Conservation (phyloP, 2,113 vertebrate species). For the Pelusios castaneus region DNA sequence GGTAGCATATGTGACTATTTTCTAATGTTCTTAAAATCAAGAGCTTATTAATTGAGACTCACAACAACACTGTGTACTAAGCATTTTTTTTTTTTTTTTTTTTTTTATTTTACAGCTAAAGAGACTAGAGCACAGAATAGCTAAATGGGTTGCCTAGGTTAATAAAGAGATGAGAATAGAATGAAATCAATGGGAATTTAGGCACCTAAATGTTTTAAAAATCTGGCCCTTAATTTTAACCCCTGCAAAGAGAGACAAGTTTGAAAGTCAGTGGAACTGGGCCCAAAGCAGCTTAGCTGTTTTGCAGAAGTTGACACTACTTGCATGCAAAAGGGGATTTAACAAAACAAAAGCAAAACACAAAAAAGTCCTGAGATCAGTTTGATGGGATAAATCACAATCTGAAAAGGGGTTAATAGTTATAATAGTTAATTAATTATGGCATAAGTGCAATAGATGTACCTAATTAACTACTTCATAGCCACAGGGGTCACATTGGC, state of each 20-base stretch:
- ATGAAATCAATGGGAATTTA: background rate
- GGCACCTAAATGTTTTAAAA: background rate
- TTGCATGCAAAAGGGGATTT: background rate
- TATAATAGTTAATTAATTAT: background rate
- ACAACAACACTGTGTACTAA: background rate
- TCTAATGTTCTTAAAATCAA: background rate
- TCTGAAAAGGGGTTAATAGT: background rate
- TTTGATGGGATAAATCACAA: background rate
- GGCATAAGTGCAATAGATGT: background rate
- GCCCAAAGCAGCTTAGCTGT: background rate
- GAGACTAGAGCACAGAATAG: background rate
- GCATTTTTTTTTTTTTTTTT: too few relatives aligned
- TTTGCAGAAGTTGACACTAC: background rate
- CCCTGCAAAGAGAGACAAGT: background rate
- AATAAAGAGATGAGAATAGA: background rate
- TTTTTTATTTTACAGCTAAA: background rate
- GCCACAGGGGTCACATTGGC: background rate
- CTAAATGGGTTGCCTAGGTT: background rate
- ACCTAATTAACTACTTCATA: background rate
- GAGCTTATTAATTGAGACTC: background rate
- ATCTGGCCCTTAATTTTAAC: background rate
- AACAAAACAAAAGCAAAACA: too few relatives aligned
- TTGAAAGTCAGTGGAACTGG: background rate
- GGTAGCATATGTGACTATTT: background rate
- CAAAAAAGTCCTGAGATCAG: background rate